Base-by-base conservation (phyloP, 2,797 vertebrate genomes). In the Zenarchopterus dispar region DNA sequence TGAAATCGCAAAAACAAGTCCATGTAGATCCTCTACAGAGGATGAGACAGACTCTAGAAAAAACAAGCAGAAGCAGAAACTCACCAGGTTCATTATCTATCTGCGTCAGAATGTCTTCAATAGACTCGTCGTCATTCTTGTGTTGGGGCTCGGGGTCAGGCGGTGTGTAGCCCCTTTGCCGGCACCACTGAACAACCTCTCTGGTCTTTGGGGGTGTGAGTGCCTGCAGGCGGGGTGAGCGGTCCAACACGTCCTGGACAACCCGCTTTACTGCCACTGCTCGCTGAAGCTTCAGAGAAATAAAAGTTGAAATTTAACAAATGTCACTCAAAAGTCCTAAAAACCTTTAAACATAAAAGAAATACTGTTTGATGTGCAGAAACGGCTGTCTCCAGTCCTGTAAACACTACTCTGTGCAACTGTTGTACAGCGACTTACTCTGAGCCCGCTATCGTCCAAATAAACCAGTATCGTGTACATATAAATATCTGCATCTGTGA, bases 81-180 rank as follows among this genome's bases (percentile, higher is more conserved):
- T 83, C 48, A 96, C 98, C 96, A 7, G 97, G 96, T 80, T 99
- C 98, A 0, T 84, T 98, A 90, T 99, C 97, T 9, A 99, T 99
- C 89, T 96, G 97, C 0, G 96, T 97, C 62, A 99, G 93, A 74
- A 98, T 97, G 0, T 99, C 97, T 80, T 99, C 98, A 0, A 99
- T 98, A 0, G 96, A 97, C 81, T 98, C 96, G 44, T 96, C 94
- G 0, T 97, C 95, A 0, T 71, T 87, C 0, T 50, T 92, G 17
- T 87, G 87, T 50, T 93, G 82, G 46, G 92, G 92, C 87, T 98
- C 97, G 0, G 95, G 96, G 77, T 99, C 91, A 0, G 91, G 91
- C 0, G 96, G 98, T 0, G 97, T 98, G 86, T 97, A 97, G 69
- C 97, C 98, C 3, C 95, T 94, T 78, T 95, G 95, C 1, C 97